Base-by-base conservation (phyloP, 2,113 vertebrate genomes). In the Calyptommatus sinebrachiatus region DNA sequence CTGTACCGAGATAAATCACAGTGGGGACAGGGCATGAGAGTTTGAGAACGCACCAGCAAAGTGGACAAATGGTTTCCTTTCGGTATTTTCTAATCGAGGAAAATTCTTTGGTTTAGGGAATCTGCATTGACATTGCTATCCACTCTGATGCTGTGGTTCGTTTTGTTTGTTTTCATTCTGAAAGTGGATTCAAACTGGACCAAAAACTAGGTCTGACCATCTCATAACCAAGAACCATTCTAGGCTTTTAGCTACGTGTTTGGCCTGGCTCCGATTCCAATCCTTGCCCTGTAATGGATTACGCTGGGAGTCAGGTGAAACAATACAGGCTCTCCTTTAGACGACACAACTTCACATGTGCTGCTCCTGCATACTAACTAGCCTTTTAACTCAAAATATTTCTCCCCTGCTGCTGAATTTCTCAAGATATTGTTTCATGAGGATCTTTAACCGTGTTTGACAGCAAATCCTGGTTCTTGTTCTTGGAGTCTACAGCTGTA, bases 291-390 rank as follows among this genome's bases (percentile, higher is more conserved):
- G 16, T 2, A 2, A 9, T 71, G 11, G 0, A 6, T 1, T 73
- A 0, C 0, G 21, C 1, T 5, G 8, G n/a, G 16, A 46, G 4
- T 10, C 65, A 53, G n/a, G 2, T 0, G 0, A 71, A 31, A 46
- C 71, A 48, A 72, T 29, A 16, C 10, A 8, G n/a, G 9, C 35
- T 16, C 68, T 57, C 5, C 35, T 41, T 11, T 35, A 73, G 48
- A 83, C 35, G 0, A 1, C 1, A 4, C 41, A 14, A 0, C 18
- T 67, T 71, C 61, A 28, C 72, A 82, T 82, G n/a, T 62, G 0
- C 14, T 1, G 61, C 1, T 4, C 31, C 73, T 24, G 60, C 1
- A 10, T 69, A 67, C 53, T 84, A 77, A 5, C 18, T 18, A 14
- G 10, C 82, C 71, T 1, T 1, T 57, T 74, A n/a, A 22, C 78